A percentile compares a stretch with the other conserved stretches of the same genome.
Conservation (phyloP, 1,140 invertebrate species). For the Onthophagus taurus region DNA sequence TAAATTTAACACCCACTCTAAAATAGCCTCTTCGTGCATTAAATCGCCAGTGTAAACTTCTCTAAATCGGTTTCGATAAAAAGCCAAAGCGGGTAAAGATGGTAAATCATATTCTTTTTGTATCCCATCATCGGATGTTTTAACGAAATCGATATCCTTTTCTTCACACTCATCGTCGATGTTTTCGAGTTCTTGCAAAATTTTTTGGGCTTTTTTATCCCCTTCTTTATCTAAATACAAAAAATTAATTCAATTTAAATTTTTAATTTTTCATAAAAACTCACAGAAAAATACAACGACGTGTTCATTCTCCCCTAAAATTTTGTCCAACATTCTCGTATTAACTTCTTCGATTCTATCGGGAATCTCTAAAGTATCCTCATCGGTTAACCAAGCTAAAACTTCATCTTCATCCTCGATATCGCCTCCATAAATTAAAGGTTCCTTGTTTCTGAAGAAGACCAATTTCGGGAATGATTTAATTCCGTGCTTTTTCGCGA, state of each 20-base stretch:
- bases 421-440: constrained; percentile 69
- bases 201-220: constrained; percentile 82
- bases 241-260: background rate
- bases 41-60: constrained; percentile 73
- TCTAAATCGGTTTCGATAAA: constrained; percentile 84
- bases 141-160: constrained; percentile 86
- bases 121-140: constrained; percentile 82
- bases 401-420: constrained; percentile 86
- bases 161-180: constrained; percentile 92
- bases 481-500: constrained; percentile 80
- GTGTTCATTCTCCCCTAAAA: constrained; percentile 77
- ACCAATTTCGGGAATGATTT: constrained; percentile 77
- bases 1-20: constrained; percentile 82
- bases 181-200: constrained; percentile 82
- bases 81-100: constrained; percentile 72
- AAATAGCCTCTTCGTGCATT: constrained; percentile 83
- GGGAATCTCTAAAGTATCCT: constrained; percentile 82
- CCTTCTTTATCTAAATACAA: constrained; percentile 67
- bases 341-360: constrained; percentile 93
- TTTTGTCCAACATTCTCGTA: constrained; percentile 81
- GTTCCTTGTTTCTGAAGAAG: constrained; percentile 85
- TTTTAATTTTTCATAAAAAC: constrained; percentile 32
- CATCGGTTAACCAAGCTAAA: constrained; percentile 82
- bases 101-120: constrained; percentile 84
- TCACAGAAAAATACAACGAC: constrained; percentile 90